Percentiles rank a stretch among this genome's conserved stretches.
Conservation (phyloP, 2,113 vertebrate species). For the Gracilinanus agilis region DNA sequence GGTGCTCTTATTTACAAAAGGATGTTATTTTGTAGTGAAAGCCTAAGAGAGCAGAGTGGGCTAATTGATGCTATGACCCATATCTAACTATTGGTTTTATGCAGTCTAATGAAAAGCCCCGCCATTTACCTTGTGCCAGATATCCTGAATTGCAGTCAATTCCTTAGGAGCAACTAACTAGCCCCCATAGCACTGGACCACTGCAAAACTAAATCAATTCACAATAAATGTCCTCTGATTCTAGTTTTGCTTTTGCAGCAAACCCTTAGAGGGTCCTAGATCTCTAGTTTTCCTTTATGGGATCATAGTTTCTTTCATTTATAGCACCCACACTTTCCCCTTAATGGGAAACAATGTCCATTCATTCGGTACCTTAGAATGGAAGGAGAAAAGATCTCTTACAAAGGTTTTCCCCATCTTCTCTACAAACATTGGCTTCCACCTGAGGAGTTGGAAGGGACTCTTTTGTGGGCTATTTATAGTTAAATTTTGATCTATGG, state of each 20-base stretch:
- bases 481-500: not conserved
- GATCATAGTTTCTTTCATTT: not conserved
- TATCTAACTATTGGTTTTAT: not conserved
- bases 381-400: not conserved
- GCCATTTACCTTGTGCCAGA: not conserved
- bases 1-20: not conserved
- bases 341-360: not conserved
- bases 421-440: not conserved
- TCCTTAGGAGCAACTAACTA: not conserved
- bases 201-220: not conserved
- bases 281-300: not conserved
- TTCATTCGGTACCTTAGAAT: not conserved
- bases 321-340: not conserved
- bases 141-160: not conserved
- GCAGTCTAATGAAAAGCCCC: not conserved
- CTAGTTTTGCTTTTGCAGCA: not conserved
- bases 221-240: not conserved
- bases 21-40: not conserved
- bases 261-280: not conserved
- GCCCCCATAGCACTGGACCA: not conserved
- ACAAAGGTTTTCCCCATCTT: not conserved
- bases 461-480: not conserved
- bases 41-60: not conserved
- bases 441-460: not conserved
- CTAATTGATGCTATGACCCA: not conserved